Conservation (phyloP, 2,888 invertebrate genomes). For the Drosophila mettleri region DNA sequence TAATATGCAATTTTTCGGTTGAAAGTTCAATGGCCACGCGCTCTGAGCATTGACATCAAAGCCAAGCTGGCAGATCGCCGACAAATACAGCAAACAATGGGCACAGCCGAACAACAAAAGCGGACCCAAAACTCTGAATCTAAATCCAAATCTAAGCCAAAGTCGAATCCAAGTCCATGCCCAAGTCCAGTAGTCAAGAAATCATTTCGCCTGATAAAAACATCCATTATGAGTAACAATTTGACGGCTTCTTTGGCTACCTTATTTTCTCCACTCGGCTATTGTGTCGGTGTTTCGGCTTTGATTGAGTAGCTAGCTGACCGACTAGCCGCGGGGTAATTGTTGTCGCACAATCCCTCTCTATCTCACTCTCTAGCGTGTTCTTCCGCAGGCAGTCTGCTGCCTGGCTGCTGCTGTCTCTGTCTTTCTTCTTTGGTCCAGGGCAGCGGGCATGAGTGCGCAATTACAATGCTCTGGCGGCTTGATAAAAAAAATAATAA, state of each 20-base stretch:
- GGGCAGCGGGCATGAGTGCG: slow-evolving; percentile 67
- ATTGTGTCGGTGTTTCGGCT: slow-evolving; percentile 65
- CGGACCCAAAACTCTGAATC: slow-evolving; percentile 27
- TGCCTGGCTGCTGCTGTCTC: neutral
- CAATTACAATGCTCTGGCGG: slow-evolving; percentile 68
- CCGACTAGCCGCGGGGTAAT: slow-evolving; percentile 73
- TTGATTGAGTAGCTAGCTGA: slow-evolving; percentile 72
- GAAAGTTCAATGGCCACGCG: slow-evolving; percentile 73
- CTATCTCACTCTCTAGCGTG: neutral
- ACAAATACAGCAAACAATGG: slow-evolving; percentile 48
- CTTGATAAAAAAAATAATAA: slow-evolving; percentile 40
- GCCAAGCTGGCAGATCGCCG: slow-evolving; percentile 52
- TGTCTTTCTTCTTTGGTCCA: slow-evolving; percentile 13
- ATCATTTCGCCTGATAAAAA: slow-evolving; percentile 81
- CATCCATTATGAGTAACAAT: slow-evolving; percentile 83
- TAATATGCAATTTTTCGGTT: slow-evolving; percentile 36
- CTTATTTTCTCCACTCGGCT: slow-evolving; percentile 53
- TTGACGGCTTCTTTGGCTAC: slow-evolving; percentile 82
- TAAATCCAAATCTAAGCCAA: slow-evolving; percentile 27
- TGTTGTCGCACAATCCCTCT: slow-evolving; percentile 66
- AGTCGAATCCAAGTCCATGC: slow-evolving; percentile 10
- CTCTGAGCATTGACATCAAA: slow-evolving; percentile 66
- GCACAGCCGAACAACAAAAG: slow-evolving; percentile 17
- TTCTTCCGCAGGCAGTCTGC: neutral
- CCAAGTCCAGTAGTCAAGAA: slow-evolving; percentile 82